phyloP scores from a whole-genome alignment of 2,113 vertebrate species.

The Stigmatopora nigra region DNA sequence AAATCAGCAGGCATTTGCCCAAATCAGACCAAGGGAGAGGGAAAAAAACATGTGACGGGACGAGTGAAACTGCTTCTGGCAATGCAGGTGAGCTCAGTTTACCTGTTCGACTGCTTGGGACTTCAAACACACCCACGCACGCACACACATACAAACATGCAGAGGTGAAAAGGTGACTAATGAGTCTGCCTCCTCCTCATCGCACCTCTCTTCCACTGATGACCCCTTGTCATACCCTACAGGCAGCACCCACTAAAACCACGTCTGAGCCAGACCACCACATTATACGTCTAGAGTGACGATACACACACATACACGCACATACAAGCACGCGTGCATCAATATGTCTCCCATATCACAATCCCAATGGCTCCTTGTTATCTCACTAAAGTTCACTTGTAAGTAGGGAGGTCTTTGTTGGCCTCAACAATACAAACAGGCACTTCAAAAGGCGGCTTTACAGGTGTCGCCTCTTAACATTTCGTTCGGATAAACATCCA shows the following conservation, averaged over 20 bases:
- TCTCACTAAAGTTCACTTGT: constrained; percentile 54
- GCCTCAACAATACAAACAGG: constrained; percentile 64
- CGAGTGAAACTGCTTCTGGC: constrained; percentile 19
- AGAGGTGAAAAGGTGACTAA: constrained; percentile 59
- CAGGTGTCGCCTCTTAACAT: constrained; percentile 57
- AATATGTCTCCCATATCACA: constrained; percentile 15
- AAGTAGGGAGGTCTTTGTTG: constrained; percentile 65
- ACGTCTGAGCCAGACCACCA: constrained; percentile 3
- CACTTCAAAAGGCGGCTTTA: constrained; percentile 68
- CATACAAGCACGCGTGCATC: constrained; percentile 2
- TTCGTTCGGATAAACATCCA: constrained; percentile 45
- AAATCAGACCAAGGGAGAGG: too few species aligned
- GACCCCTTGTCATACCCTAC: constrained; percentile 43
- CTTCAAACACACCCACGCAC: neutral
- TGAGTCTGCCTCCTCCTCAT: constrained; percentile 42
- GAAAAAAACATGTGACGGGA: neutral
- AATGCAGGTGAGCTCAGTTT: constrained; percentile 19
- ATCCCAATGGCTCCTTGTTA: constrained; percentile 12
- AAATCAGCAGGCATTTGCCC: too few species aligned
- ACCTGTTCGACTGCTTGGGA: constrained; percentile 40
- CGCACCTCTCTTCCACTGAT: constrained; percentile 20
- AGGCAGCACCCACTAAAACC: constrained; percentile 11
- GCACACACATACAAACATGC: neutral
- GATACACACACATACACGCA: neutral
- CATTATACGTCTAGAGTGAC: constrained; percentile 20